Evolutionary conservation across 1,140 invertebrate genomes (phyloP), one percentile per base, ranked within the genome.

Genomic region (Cydia amplana): DNA sequence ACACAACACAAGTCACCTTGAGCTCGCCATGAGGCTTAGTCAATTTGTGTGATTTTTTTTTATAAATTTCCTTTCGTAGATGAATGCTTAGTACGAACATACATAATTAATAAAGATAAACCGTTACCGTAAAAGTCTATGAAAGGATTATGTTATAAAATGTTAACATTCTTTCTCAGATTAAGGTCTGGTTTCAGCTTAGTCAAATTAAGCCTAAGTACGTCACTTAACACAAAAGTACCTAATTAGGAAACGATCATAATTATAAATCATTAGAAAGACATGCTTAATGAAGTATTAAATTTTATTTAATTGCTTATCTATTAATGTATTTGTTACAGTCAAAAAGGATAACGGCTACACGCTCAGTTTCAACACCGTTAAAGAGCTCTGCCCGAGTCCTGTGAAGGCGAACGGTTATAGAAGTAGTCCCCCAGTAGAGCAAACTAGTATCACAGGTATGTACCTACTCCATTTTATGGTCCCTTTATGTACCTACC

Each of bases 331-430:
- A 49, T 79, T 82, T 6, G 74, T 92, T 88, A 16, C 85, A 93
- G 93, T 84, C 74, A 93, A 93, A 89, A 93, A 92, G 82, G 92
- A 93, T 77, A 93, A 93, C 51, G 89, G 89, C 23, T 93, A 92
- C 80, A 91, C 92, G 70, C 86, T 93, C 74, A 93, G 88, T 79
- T 93, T 89, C 82, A 92, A 85, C 51, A 91, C 90, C 51, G 86
- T 91, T 28, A 93, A 93, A 84, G 91, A 91, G 82, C 81, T 93
- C 79, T 90, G 89, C 73, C 85, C 89, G 76, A 93, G 91, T 88
- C 91, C 93, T 84, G 85, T 92, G 46, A 93, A 93, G 80, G 76
- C 88, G 75, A 93, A 93, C 75, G 90, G 90, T 81, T 93, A 91
- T 88, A 91, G 91, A 87, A 93, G 82, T 89, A 93, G 91, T 89